These are phyloP conservation scores for Leptestheria dahalacensis DNA, from an alignment of 1,140 invertebrate genomes.

Conservation along the genomic window DNA sequence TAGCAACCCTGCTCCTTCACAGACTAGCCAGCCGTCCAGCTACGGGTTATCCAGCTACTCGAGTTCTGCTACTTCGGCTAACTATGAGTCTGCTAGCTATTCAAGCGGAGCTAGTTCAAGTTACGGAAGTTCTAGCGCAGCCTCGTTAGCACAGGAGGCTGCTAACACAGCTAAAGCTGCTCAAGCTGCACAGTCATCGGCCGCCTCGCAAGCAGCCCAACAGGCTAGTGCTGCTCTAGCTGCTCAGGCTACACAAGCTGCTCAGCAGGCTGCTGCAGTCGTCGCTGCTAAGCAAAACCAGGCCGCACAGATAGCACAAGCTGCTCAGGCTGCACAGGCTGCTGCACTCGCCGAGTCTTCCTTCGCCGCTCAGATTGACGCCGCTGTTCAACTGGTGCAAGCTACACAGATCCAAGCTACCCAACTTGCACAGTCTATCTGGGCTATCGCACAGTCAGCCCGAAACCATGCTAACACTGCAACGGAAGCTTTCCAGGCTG, in stretches of 20 bases:
- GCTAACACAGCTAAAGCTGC: conserved; percentile 21
- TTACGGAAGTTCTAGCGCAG: conserved; percentile 17
- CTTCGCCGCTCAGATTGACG: conserved; percentile 16
- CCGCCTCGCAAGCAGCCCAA: conserved; percentile 19
- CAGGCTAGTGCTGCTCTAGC: conserved; percentile 19
- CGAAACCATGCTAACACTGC: conserved; percentile 20
- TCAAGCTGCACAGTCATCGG: conserved; percentile 19
- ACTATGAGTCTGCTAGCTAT: neutral
- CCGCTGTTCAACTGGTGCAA: conserved; percentile 20
- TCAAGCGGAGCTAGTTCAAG: conserved; percentile 3
- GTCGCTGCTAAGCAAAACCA: conserved; percentile 22
- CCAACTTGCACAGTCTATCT: conserved; percentile 20
- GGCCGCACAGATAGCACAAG: conserved; percentile 19
- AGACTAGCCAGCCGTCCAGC: neutral
- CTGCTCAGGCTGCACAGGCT: neutral
- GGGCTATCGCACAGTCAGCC: conserved; percentile 18
- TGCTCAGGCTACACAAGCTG: conserved; percentile 19
- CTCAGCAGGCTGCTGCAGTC: conserved; percentile 19
- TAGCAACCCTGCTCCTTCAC: neutral
- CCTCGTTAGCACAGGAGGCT: conserved; percentile 21
- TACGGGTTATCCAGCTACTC: neutral
- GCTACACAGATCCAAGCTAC: conserved; percentile 22
- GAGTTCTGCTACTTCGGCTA: neutral
- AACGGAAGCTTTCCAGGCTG: conserved; percentile 17
- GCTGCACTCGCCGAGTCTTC: neutral